Percentiles rank a stretch among this genome's conserved stretches.
Conservation (phyloP, 2,113 vertebrate genomes). For the Proterorhinus semilunaris region DNA sequence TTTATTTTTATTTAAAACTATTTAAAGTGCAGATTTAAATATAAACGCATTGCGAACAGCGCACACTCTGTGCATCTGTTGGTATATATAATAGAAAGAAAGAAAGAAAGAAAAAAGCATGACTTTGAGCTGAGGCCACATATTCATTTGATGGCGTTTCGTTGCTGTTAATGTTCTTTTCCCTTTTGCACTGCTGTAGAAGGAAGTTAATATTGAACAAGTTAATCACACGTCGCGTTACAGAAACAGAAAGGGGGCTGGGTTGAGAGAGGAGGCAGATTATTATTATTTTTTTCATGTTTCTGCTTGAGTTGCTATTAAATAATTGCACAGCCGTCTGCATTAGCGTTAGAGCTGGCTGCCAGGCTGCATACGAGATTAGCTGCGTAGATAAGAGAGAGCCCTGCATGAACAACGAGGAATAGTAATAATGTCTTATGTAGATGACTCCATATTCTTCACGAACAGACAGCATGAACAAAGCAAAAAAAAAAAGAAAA, state of each 20-base stretch:
- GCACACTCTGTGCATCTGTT: constrained; percentile 57
- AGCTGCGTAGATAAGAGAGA: constrained; percentile 65
- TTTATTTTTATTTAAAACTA: constrained; percentile 24
- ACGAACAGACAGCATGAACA: constrained; percentile 59
- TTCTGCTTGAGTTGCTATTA: constrained; percentile 79
- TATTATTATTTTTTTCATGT: constrained; percentile 43
- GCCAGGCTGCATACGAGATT: constrained; percentile 76
- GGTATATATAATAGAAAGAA: constrained; percentile 19
- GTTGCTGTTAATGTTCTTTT: constrained; percentile 47
- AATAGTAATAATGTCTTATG: constrained; percentile 73
- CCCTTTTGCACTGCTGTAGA: constrained; percentile 39
- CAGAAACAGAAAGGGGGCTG: constrained; percentile 47
- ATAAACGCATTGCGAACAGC: constrained; percentile 52
- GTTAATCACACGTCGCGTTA: constrained; percentile 64
- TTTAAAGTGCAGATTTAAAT: constrained; percentile 37
- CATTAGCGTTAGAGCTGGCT: constrained; percentile 77
- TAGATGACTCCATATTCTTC: constrained; percentile 70
- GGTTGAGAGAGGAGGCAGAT: constrained; percentile 53
- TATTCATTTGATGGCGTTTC: constrained; percentile 49
- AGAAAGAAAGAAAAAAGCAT: constrained; percentile 33
- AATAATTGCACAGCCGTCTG: constrained; percentile 80
- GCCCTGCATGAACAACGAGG: constrained; percentile 72
- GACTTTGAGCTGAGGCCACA: constrained; percentile 41
- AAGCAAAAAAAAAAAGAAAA: constrained; percentile 48
- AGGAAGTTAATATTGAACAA: constrained; percentile 70